phyloP scores from a whole-genome alignment of 2,888 invertebrate species.

The Lottia scabra region DNA sequence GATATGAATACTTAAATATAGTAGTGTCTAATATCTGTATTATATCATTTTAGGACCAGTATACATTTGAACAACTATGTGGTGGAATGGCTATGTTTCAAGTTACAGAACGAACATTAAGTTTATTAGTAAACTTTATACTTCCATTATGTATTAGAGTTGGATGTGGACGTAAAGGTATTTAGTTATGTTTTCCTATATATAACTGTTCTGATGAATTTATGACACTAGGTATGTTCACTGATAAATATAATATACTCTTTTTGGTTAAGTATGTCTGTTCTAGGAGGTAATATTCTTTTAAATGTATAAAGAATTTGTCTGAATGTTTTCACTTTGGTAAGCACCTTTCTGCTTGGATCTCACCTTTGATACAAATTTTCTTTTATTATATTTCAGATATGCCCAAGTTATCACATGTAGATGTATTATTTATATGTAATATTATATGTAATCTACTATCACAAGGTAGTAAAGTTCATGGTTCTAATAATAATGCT shows the following conservation, averaged over 20 bases:
- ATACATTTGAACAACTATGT: conserved; percentile 88
- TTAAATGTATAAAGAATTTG: too few relatives aligned
- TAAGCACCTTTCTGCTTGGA: too few relatives aligned
- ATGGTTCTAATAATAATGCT: conserved; percentile 60
- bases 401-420: conserved; percentile 87
- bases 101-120: conserved; percentile 90
- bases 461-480: conserved; percentile 42
- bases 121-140: conserved; percentile 93
- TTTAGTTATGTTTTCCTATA: neutral
- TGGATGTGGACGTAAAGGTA: conserved; percentile 94
- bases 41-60: conserved; percentile 63
- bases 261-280: too few relatives aligned
- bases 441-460: conserved; percentile 90
- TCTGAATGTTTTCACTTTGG: too few relatives aligned
- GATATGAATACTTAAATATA: too few relatives aligned
- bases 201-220: neutral
- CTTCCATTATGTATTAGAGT: conserved; percentile 96
- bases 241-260: too few relatives aligned
- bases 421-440: conserved; percentile 91
- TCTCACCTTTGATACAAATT: too few relatives aligned
- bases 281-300: too few relatives aligned
- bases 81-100: conserved; percentile 90
- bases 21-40: too few relatives aligned
- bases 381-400: conserved; percentile 74
- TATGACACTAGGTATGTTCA: too few relatives aligned